These are phyloP conservation scores for Poecilobothrus nobilitatus DNA, from an alignment of 2,888 invertebrate species.

Conservation along the genomic window DNA sequence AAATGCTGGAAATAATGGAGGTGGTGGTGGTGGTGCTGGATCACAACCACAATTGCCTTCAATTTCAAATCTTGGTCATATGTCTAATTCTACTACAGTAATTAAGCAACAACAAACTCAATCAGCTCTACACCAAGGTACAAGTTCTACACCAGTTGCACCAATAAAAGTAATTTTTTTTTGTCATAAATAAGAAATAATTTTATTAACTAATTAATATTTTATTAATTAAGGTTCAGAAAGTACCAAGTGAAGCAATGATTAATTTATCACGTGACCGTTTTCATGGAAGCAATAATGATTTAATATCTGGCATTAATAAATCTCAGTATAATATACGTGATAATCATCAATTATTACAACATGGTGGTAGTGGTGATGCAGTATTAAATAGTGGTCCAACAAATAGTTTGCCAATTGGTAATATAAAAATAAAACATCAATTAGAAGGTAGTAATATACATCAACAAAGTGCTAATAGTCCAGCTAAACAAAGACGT, in stretches of 20 bases:
- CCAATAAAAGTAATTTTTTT: constrained; percentile 18
- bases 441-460: constrained; percentile 18
- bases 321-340: constrained; percentile 20
- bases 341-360: constrained; percentile 23
- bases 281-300: constrained; percentile 7
- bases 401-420: constrained; percentile 18
- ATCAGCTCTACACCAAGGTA: constrained; percentile 12
- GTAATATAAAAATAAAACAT: constrained; percentile 10
- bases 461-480: constrained; percentile 19
- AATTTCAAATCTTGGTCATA: neutral
- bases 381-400: constrained; percentile 11
- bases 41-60: constrained; percentile 13
- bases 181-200: too few species aligned
- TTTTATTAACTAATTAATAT: too few species aligned
- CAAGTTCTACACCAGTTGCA: constrained; percentile 16
- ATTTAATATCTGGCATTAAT: constrained; percentile 16
- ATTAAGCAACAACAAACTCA: constrained; percentile 14
- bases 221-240: constrained; percentile 19
- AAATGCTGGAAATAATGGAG: neutral
- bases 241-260: constrained; percentile 25
- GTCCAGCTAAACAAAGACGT: constrained; percentile 25
- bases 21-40: constrained; percentile 15
- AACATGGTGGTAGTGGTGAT: constrained; percentile 15
- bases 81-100: constrained; percentile 1
- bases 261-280: constrained; percentile 23